Evolutionary conservation across 2,888 invertebrate genomes (phyloP).

Genomic region (Anorthoa munda): DNA sequence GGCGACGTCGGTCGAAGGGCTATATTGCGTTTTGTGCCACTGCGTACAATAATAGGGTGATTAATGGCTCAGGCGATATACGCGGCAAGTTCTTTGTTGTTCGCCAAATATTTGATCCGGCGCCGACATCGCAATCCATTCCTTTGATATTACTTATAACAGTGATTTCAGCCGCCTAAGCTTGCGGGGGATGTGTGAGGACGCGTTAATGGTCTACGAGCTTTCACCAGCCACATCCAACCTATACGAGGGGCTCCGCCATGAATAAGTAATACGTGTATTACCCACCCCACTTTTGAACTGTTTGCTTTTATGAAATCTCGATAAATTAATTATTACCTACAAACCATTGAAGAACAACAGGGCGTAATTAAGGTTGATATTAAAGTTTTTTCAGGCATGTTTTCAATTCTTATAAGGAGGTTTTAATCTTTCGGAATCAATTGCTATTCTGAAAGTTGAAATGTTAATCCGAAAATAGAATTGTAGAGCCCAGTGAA

Average conservation of each 20-base stretch:
- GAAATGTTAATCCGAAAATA: slow-evolving; percentile 20
- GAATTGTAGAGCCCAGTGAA: background rate
- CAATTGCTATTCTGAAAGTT: background rate
- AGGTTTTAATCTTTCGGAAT: background rate
- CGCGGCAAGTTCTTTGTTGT: slow-evolving; percentile 87
- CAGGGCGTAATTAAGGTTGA: slow-evolving; percentile 11
- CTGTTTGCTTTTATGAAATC: slow-evolving; percentile 49
- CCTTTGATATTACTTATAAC: slow-evolving; percentile 80
- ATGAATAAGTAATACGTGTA: slow-evolving; percentile 56
- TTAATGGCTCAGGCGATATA: slow-evolving; percentile 88
- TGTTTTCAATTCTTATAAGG: background rate
- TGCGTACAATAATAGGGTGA: slow-evolving; percentile 87
- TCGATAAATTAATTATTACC: slow-evolving; percentile 31
- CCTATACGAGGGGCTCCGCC: slow-evolving; percentile 38
- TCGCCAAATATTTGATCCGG: slow-evolving; percentile 87
- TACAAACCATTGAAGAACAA: slow-evolving; percentile 33
- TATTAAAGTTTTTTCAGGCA: background rate
- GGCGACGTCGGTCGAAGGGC: slow-evolving; percentile 81
- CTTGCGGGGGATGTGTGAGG: slow-evolving; percentile 70
- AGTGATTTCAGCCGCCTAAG: slow-evolving; percentile 70
- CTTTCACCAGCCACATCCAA: slow-evolving; percentile 60
- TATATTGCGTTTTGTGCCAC: slow-evolving; percentile 87
- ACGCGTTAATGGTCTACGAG: slow-evolving; percentile 70
- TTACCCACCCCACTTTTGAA: slow-evolving; percentile 54
- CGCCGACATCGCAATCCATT: slow-evolving; percentile 82